Percentiles rank a stretch among this genome's conserved stretches.
Evolutionary conservation across 2,113 vertebrate species (phyloP).

Genomic region (Sinocyclocheilus anshuiensis): DNA sequence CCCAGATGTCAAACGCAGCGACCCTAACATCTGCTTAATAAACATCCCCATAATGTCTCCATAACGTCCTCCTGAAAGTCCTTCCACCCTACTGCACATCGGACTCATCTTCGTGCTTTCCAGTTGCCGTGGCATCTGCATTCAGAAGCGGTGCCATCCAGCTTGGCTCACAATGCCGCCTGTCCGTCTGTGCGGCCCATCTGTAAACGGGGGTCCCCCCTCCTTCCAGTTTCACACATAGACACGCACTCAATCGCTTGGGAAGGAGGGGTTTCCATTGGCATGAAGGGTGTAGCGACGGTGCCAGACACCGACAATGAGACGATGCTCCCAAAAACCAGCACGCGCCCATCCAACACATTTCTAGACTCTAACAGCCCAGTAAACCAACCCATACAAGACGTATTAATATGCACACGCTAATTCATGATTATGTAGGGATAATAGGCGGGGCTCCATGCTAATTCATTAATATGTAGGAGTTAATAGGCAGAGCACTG

Average conservation of each 20-base stretch:
- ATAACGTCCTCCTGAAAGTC: conserved; percentile 14
- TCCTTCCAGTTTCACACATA: conserved; percentile 39
- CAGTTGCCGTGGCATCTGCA: conserved; percentile 52
- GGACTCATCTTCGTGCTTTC: not conserved
- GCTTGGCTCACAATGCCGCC: conserved; percentile 61
- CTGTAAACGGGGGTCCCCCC: conserved; percentile 57
- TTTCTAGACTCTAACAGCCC: conserved; percentile 29
- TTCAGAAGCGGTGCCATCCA: conserved; percentile 45
- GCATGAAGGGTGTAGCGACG: conserved; percentile 52
- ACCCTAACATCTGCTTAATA: conserved; percentile 74
- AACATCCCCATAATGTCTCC: conserved; percentile 31
- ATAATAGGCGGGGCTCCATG: conserved; percentile 72
- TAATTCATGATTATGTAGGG: conserved; percentile 66
- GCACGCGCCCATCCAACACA: conserved; percentile 51
- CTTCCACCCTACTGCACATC: not conserved
- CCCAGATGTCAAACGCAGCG: conserved; percentile 67
- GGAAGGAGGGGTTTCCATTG: conserved; percentile 2
- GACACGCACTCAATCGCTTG: conserved; percentile 8
- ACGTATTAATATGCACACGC: conserved; percentile 48
- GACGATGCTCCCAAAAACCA: conserved; percentile 53
- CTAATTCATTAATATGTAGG: conserved; percentile 66
- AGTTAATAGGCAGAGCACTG: conserved; percentile 73
- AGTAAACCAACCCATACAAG: conserved; percentile 56
- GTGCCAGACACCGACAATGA: conserved; percentile 58
- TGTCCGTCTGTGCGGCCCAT: conserved; percentile 67